Evolutionary conservation across 2,888 invertebrate species (phyloP), one percentile per base, ranked within the genome.

Genomic region (Ceramica pisi): DNA sequence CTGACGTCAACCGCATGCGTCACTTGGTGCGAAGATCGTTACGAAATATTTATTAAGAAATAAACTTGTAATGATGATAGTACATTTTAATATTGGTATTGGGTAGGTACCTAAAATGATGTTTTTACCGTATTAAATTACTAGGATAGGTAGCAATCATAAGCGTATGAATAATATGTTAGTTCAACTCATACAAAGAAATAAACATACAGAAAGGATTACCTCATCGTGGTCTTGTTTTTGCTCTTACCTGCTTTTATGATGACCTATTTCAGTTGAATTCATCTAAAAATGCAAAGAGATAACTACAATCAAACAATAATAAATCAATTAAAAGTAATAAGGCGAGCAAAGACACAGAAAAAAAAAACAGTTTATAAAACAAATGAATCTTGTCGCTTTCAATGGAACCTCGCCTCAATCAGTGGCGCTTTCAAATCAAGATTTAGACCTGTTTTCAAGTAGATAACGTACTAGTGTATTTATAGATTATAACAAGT

Each of bases 381-480:
- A 55, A 14, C 6, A 8, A 71, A 41, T n/a, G 7, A 14, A 8
- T 7, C 0, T 6, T 12, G 51, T 62, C 76, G 82, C 77, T 68
- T 0, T 5, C 65, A 71, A 14, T 46, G 46, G 6, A 4, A 67
- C 80, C 67, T 16, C 10, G 14, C 67, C 82, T 21, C 26, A 35
- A 69, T 23, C 16, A 56, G 60, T 76, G 77, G 77, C 74, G 75
- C 75, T 81, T 76, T 85, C 75, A 71, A 79, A 81, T 83, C 83
- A 69, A 73, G 77, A 79, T 84, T 81, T 75, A 75, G 81, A 85
- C 85, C 81, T 73, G 84, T 85, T 84, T 81, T 74, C 41, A 66
- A 75, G 57, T 53, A 66, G 71, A 81, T 78, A 83, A 65, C 70
- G 35, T 71, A 21, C 23, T 31, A 67, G 65, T 67, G 38, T 82